These are phyloP conservation scores for Medauroidea extradentata DNA, from an alignment of 1,140 invertebrate genomes.

Conservation along the genomic window DNA sequence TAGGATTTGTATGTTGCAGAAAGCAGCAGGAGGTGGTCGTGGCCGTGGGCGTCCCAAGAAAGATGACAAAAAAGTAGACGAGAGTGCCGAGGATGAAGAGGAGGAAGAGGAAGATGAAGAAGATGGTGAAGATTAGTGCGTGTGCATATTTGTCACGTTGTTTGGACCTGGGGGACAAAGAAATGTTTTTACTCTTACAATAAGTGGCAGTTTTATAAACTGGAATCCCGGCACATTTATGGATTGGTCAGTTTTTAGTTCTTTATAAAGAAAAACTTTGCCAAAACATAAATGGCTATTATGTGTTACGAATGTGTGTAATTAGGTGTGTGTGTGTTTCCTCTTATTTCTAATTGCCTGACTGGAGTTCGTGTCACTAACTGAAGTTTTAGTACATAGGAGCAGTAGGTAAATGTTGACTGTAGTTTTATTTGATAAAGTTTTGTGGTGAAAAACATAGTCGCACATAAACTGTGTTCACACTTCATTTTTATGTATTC, in stretches of 20 bases:
- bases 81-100: conserved; percentile 46
- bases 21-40: conserved; percentile 23
- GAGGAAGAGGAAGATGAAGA: conserved; percentile 48
- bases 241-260: conserved; percentile 12
- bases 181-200: conserved; percentile 16
- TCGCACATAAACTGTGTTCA: too few relatives aligned
- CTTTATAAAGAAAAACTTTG: conserved; percentile 16
- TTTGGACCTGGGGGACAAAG: conserved; percentile 22
- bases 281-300: conserved; percentile 8
- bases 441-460: too few relatives aligned
- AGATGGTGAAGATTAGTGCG: conserved; percentile 8
- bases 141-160: not conserved
- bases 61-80: conserved; percentile 48
- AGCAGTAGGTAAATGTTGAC: too few relatives aligned
- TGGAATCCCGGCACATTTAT: conserved; percentile 8
- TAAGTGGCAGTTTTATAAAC: conserved; percentile 10
- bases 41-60: conserved; percentile 48
- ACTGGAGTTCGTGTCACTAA: too few relatives aligned
- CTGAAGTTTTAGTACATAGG: too few relatives aligned
- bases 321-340: too few relatives aligned
- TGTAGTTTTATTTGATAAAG: too few relatives aligned
- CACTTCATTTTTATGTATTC: too few relatives aligned
- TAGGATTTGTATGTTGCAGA: too few relatives aligned
- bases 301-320: too few relatives aligned
- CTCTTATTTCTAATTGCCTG: too few relatives aligned